Conservation (phyloP, 2,113 vertebrate genomes). For the Astur gentilis region DNA sequence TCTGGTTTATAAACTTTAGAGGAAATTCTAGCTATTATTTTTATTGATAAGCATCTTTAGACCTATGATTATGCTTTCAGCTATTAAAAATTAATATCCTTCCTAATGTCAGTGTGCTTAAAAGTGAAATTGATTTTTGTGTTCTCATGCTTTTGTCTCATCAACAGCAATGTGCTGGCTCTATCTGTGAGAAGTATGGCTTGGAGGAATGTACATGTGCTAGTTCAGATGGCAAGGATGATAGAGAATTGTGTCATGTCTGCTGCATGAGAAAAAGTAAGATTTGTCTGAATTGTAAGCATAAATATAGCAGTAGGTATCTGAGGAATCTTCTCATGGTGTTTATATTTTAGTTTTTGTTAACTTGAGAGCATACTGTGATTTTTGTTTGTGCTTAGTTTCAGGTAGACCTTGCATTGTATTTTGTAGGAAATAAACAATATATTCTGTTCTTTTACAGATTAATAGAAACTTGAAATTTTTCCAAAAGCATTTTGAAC, state of each 20-base stretch:
- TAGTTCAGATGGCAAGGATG: slow-evolving; percentile 81
- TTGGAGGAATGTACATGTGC: slow-evolving; percentile 92
- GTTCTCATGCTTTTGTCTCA: neutral
- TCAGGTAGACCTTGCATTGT: neutral
- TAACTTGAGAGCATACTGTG: neutral
- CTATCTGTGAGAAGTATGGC: slow-evolving; percentile 88
- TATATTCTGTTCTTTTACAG: neutral
- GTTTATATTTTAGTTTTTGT: neutral
- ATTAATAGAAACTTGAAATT: neutral
- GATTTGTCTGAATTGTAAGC: slow-evolving; percentile 23
- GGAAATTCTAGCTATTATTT: neutral
- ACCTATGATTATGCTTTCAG: neutral
- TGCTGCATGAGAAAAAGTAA: slow-evolving; percentile 96
- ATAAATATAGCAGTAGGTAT: neutral
- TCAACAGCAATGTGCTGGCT: slow-evolving; percentile 89
- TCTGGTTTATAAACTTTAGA: neutral
- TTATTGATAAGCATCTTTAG: neutral
- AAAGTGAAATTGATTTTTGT: neutral
- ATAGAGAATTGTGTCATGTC: slow-evolving; percentile 92
- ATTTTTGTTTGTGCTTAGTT: neutral
- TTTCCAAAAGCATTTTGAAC: neutral
- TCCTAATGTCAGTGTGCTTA: neutral
- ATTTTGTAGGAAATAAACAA: neutral
- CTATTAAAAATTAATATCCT: neutral
- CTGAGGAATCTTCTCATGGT: neutral